A percentile compares a stretch with the other conserved stretches of the same genome.
phyloP scores from a whole-genome alignment of 2,797 vertebrate genomes.

The Schizopygopsis malacanthus region DNA sequence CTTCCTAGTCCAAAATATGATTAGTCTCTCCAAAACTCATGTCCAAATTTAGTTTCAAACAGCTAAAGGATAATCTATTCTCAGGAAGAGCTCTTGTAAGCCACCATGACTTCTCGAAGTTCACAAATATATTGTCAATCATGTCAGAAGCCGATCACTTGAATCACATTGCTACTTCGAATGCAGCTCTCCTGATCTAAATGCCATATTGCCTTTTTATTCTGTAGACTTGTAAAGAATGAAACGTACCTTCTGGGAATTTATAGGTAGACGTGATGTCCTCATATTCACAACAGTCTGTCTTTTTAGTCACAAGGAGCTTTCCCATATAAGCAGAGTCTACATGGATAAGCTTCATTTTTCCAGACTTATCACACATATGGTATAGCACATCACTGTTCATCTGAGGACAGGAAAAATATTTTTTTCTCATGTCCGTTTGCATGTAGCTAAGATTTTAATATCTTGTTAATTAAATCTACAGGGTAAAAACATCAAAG shows the following conservation, averaged over 20 bases:
- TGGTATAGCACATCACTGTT: conserved; percentile 86
- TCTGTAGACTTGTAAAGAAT: neutral
- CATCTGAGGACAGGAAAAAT: conserved; percentile 74
- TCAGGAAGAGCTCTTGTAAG: neutral
- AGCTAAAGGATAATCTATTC: neutral
- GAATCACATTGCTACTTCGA: neutral
- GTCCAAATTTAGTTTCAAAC: neutral
- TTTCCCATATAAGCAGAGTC: conserved; percentile 78
- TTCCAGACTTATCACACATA: conserved; percentile 76
- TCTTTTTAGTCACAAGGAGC: conserved; percentile 81
- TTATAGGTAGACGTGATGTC: conserved; percentile 87
- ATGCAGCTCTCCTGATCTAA: neutral
- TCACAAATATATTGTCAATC: neutral
- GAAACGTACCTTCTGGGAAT: conserved; percentile 81
- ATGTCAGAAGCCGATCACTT: neutral
- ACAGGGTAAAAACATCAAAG: neutral
- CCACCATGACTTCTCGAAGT: neutral
- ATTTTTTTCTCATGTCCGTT: neutral
- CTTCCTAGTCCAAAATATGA: neutral
- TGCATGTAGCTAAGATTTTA: neutral
- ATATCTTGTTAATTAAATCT: neutral
- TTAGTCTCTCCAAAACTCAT: neutral
- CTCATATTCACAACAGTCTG: conserved; percentile 61
- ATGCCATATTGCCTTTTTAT: neutral
- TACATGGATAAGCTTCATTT: conserved; percentile 65